Conservation (phyloP, 2,113 vertebrate species). For the Pelusios castaneus region DNA sequence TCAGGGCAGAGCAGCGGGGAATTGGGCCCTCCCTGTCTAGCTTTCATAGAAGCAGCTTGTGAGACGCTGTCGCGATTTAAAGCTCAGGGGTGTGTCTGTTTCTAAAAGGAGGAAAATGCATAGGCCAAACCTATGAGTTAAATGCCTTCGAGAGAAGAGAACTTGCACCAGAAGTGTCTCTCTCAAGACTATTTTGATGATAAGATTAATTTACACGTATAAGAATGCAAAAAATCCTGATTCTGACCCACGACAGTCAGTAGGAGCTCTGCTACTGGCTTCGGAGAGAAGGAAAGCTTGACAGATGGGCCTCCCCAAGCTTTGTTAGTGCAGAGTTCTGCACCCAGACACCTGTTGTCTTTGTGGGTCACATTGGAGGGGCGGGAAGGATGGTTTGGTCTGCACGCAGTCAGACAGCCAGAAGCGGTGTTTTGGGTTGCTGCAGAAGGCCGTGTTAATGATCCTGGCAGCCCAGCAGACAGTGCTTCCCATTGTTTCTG, state of each 20-base stretch:
- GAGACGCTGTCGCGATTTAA: not conserved
- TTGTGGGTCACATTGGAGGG: not conserved
- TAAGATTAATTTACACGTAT: not conserved
- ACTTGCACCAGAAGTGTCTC: not conserved
- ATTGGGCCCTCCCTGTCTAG: too few relatives aligned
- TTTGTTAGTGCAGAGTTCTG: not conserved
- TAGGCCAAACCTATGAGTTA: not conserved
- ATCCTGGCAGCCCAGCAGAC: not conserved
- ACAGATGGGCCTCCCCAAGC: not conserved
- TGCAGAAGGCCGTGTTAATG: not conserved
- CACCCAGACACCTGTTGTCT: not conserved
- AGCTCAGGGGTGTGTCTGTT: not conserved
- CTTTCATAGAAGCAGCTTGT: not conserved
- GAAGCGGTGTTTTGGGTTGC: not conserved
- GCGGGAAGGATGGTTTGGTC: not conserved
- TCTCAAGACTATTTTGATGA: not conserved
- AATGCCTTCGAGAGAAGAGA: not conserved
- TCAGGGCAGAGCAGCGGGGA: too few relatives aligned
- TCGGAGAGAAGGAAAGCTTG: not conserved
- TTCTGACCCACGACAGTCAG: not conserved
- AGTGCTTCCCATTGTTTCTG: not conserved
- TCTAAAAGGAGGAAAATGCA: not conserved
- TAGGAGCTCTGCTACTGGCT: not conserved
- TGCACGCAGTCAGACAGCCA: not conserved
- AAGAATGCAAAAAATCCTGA: not conserved